These are phyloP conservation scores for Sus scrofa DNA, from an alignment of 2,113 vertebrate species.

Conservation along the genomic window DNA sequence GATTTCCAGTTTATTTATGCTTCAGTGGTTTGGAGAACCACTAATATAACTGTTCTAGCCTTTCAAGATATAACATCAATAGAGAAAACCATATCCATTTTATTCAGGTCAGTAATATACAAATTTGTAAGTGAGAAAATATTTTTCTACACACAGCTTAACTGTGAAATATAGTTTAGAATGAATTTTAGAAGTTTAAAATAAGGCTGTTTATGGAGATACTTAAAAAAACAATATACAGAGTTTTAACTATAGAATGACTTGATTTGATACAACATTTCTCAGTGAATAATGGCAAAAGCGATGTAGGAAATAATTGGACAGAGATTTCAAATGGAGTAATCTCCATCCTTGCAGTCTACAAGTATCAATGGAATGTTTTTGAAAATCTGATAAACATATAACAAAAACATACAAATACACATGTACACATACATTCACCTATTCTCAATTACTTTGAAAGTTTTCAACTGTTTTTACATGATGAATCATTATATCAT, in stretches of 20 bases:
- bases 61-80: not conserved
- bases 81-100: not conserved
- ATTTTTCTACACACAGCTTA: not conserved
- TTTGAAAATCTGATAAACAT: not conserved
- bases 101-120: not conserved
- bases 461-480: not conserved
- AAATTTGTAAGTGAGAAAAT: not conserved
- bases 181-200: conserved; percentile 6
- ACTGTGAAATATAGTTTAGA: not conserved
- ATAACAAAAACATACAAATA: not conserved
- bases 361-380: not conserved
- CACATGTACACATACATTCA: not conserved
- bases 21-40: not conserved
- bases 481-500: not conserved
- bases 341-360: not conserved
- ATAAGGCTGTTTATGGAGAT: not conserved
- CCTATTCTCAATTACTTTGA: not conserved
- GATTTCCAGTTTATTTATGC: conserved; percentile 30
- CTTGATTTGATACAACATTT: not conserved
- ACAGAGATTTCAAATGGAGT: not conserved
- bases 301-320: not conserved
- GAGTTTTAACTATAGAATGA: not conserved
- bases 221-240: conserved; percentile 18
- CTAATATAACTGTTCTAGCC: not conserved
- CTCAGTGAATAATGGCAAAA: not conserved